phyloP scores from a whole-genome alignment of 2,888 invertebrate genomes.

The Cristatella mucedo region DNA sequence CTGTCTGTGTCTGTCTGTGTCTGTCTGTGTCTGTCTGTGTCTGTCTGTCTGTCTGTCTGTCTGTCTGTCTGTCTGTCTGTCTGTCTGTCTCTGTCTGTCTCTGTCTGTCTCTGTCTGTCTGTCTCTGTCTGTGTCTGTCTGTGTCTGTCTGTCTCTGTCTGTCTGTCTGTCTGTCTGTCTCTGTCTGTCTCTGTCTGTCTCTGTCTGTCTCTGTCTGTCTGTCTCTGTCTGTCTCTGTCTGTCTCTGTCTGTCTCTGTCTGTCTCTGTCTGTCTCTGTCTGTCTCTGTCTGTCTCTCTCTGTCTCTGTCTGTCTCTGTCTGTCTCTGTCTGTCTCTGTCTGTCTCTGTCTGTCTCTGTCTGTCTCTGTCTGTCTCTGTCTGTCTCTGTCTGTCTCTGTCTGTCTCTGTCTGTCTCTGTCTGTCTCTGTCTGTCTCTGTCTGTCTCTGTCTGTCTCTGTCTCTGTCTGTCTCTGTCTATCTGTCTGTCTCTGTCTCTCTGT shows the following conservation, averaged over 20 bases:
- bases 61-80: slow-evolving; percentile 5
- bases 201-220: no score
- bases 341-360: slow-evolving; percentile 6
- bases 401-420: no score
- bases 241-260: no score
- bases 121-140: slow-evolving; percentile 4
- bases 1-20: slow-evolving; percentile 9
- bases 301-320: no score
- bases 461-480: no score
- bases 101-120: slow-evolving; percentile 1
- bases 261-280: no score
- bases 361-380: slow-evolving; percentile 10
- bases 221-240: no score
- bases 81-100: slow-evolving; percentile 3
- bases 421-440: slow-evolving; percentile 8
- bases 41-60: slow-evolving; percentile 8
- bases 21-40: slow-evolving; percentile 7
- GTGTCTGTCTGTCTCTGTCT: slow-evolving; percentile 7
- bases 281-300: no score
- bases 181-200: no score
- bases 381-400: slow-evolving; percentile 9
- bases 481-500: no score
- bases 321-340: no score
- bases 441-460: slow-evolving; percentile 4
- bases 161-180: slow-evolving; percentile 5